A percentile compares a stretch with the other conserved stretches of the same genome.
Conservation (phyloP, 92 coral and sea anemone species). For the Virgularia gustaviana region DNA sequence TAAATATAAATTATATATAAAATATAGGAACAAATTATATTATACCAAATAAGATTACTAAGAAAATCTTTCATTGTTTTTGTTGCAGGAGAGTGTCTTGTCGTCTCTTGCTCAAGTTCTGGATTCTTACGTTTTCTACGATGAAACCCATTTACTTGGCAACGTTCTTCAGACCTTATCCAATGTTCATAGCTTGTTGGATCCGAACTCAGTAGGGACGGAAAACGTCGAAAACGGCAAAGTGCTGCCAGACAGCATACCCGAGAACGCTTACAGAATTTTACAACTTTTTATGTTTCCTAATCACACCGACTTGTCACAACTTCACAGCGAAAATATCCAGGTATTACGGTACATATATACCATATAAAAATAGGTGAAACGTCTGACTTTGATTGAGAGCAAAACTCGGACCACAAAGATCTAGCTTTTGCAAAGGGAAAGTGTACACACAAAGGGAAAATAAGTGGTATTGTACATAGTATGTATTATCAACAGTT, state of each 20-base stretch:
- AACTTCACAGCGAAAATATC: constrained; percentile 15
- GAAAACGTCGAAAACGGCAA: not conserved
- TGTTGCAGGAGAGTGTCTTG: constrained; percentile 58
- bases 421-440: no score
- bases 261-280: constrained; percentile 3
- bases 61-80: no score
- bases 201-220: constrained; percentile 17
- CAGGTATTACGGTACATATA: constrained; percentile 1
- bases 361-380: not conserved
- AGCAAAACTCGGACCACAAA: not conserved
- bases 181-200: constrained; percentile 53
- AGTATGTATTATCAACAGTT: no score
- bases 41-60: not conserved
- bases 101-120: constrained; percentile 64
- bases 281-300: constrained; percentile 30
- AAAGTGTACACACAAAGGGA: no score
- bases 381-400: not conserved
- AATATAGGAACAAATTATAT: no score
- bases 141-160: constrained; percentile 70
- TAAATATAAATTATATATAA: no score
- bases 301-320: not conserved
- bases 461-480: not conserved
- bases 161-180: constrained; percentile 73
- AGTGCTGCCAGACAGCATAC: not conserved
- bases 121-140: constrained; percentile 74